Base-by-base conservation (phyloP, 2,888 invertebrate genomes). In the Sarcophaga carnaria region DNA sequence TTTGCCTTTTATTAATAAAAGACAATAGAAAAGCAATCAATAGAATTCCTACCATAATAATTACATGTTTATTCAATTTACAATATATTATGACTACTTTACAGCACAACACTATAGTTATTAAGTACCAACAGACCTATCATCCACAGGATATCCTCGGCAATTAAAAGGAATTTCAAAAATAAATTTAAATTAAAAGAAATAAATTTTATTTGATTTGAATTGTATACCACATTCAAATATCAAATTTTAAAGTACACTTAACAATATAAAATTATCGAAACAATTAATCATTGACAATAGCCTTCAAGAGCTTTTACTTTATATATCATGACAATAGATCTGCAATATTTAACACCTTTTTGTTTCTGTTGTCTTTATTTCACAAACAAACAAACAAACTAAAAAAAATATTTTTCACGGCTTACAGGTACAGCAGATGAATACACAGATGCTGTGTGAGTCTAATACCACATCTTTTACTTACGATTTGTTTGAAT, bases 61-160 rank as follows among this genome's bases (percentile, higher is more conserved):
- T 54, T 54, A 17, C 17, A 54, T 17, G 54, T 54, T 54, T 54
- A 54, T 54, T 54, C 54, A 54, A 54, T 54, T 54, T 54, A 54
- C 54, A 37, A 37, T 54, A 79, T 80, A 20, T 64, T 80, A 59
- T 80, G 74, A 75, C 66, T 70, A 54, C 11, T 59, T 71, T 74
- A 25, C 75, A 80, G 83, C 79, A 84, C 67, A 80, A 81, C 79
- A 84, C 67, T 62, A 70, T 79, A 87, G 81, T 87, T 81, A 76
- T 66, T 2, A 75, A 71, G 75, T 49, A 70, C 49, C 25, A 71
- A 17, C 5, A 12, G 4, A 63, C n/a, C 20, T 12, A 37, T 37
- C n/a, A 25, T n/a, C 27, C 17, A 67, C 67, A 64, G 5, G 54
- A 22, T 5, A 11, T 4, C 27, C 45, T 20, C 45, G 1, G 4